Evolutionary conservation across 2,113 vertebrate species (phyloP).

Genomic region (Castor canadensis): DNA sequence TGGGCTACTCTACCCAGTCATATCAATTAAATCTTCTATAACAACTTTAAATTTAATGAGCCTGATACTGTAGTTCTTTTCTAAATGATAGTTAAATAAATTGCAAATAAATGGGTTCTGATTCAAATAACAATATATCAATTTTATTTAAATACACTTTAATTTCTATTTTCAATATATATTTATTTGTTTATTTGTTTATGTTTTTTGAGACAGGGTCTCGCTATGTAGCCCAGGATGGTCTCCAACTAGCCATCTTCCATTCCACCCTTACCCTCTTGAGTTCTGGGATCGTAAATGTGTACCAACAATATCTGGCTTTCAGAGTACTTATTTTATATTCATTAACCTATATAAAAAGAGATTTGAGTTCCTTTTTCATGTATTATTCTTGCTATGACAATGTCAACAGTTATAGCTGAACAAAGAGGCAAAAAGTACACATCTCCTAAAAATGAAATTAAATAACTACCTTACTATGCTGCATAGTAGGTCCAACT

Average conservation of each 20-base stretch:
- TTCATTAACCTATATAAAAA: neutral
- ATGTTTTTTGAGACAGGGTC: neutral
- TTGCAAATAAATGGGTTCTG: neutral
- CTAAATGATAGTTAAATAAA: slow-evolving; percentile 15
- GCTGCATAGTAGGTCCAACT: neutral
- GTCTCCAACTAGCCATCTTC: neutral
- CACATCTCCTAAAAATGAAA: slow-evolving; percentile 2
- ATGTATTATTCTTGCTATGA: neutral
- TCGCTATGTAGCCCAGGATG: neutral
- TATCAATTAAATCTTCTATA: neutral
- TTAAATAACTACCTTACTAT: slow-evolving; percentile 26
- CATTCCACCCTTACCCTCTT: neutral
- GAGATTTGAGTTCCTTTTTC: neutral
- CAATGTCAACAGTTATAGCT: neutral
- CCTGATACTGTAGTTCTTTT: no score
- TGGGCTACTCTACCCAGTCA: neutral
- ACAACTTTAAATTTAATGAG: slow-evolving; percentile 38
- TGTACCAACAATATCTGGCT: neutral
- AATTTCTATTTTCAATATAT: neutral
- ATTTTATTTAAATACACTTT: slow-evolving; percentile 16
- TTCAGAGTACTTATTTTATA: neutral
- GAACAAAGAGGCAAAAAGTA: neutral
- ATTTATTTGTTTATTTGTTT: neutral
- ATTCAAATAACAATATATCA: slow-evolving; percentile 2
- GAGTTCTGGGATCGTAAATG: neutral